These are phyloP conservation scores for Tokudaia muenninki DNA, from an alignment of 2,797 vertebrate genomes.

Conservation along the genomic window DNA sequence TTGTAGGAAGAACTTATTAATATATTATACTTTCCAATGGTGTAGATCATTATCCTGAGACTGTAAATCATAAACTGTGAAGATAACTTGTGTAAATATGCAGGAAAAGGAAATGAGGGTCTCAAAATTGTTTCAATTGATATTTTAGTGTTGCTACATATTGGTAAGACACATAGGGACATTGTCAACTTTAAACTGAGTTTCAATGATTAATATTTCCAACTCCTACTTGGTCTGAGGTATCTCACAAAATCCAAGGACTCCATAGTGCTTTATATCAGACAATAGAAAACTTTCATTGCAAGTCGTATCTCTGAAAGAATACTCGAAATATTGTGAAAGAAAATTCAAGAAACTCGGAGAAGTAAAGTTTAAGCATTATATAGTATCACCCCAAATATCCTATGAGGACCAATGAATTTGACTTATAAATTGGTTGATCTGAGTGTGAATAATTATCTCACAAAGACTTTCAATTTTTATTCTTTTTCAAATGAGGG, in stretches of 20 bases:
- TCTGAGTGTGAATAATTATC: constrained; percentile 9
- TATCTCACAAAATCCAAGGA: background rate
- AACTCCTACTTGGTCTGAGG: background rate
- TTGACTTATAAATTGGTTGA: constrained; percentile 11
- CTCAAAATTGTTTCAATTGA: background rate
- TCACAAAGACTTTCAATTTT: background rate
- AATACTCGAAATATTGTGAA: background rate
- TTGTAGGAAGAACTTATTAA: background rate
- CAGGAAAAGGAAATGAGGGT: background rate
- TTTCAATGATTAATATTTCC: background rate
- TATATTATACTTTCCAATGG: background rate
- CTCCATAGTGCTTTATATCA: background rate
- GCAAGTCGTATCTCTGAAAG: background rate
- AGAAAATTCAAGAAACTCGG: background rate
- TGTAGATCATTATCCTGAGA: background rate
- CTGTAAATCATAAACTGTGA: background rate
- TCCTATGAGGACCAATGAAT: background rate
- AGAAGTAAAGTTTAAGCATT: background rate
- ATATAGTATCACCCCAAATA: background rate
- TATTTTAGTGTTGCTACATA: background rate
- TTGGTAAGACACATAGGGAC: background rate
- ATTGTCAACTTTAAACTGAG: background rate
- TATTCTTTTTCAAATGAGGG: background rate
- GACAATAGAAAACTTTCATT: background rate
- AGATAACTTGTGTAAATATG: background rate